These are phyloP conservation scores for Drosophila mulleri DNA, from an alignment of 2,888 invertebrate species.

Conservation along the genomic window DNA sequence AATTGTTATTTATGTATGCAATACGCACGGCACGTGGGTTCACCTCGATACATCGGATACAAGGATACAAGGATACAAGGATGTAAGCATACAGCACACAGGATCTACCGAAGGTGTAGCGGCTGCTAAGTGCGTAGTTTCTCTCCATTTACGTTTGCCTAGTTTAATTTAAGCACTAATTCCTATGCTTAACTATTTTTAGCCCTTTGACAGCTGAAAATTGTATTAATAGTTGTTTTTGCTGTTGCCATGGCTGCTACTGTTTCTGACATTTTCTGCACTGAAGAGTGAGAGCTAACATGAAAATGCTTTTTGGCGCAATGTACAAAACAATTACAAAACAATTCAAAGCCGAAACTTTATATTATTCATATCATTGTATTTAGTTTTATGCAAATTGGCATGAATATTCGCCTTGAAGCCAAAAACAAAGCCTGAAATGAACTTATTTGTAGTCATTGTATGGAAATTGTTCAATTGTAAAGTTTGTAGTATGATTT, in stretches of 20 bases:
- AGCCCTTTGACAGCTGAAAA: conserved; percentile 24
- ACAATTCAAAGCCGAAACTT: background rate
- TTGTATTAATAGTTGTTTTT: conserved; percentile 1
- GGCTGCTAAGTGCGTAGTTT: conserved; percentile 58
- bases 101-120: background rate
- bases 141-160: conserved; percentile 20
- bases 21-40: conserved; percentile 42
- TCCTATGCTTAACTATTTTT: conserved; percentile 46
- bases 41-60: conserved; percentile 7
- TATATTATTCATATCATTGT: background rate
- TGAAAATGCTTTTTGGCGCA: conserved; percentile 26
- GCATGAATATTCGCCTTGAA: background rate
- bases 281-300: conserved; percentile 8
- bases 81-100: conserved; percentile 3
- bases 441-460: background rate
- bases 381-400: background rate
- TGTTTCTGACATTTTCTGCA: conserved; percentile 7
- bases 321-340: background rate
- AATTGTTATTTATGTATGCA: conserved; percentile 75
- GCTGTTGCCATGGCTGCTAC: background rate
- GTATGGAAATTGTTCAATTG: background rate
- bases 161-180: conserved; percentile 41
- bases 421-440: too few relatives aligned
- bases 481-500: background rate
- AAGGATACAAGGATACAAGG: background rate